Evolutionary conservation across 2,888 invertebrate species (phyloP), one percentile per base, ranked within the genome.

Genomic region (Meloe dianella): DNA sequence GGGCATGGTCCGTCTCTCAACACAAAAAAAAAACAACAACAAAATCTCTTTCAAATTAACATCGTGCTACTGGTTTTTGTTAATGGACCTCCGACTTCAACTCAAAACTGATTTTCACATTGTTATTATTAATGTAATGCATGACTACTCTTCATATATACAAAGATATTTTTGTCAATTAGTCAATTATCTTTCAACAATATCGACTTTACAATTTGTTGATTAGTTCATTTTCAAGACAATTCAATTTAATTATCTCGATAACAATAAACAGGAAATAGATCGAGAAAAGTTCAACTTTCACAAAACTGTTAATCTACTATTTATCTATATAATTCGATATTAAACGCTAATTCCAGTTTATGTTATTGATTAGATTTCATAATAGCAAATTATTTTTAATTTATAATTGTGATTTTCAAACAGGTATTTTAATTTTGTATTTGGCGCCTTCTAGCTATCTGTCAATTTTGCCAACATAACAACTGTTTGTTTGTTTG

Each of bases 21-120:
- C 35, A 60, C 56, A 65, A 54, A 54, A 24, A 22, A 54, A 54
- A 12, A 54, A 54, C 54, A 54, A 41, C 22, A 54, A 76, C 74
- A 78, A 69, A 79, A 79, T 78, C 77, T 79, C 78, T 77, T 79
- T 79, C 78, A 75, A 80, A 80, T 80, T 80, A 80, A 79, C 79
- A 79, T 77, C 76, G 77, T 76, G 80, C 80, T 80, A 80, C 80
- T 80, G 80, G 80, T 80, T 80, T 80, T 80, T 80, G 78, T 80
- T 79, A 79, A 79, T 79, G 78, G 77, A 73, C 65, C 66, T 67
- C 65, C 72, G 70, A 68, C 73, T 74, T 61, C 58, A 73, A 72
- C 76, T 77, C 77, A 74, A 77, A 76, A 77, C 79, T 78, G 73
- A 78, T 76, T 78, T 78, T 77, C 77, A 73, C 74, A 71, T 72